Evolutionary conservation across 2,888 invertebrate species (phyloP).

Genomic region (Schrankia costaestrigalis): DNA sequence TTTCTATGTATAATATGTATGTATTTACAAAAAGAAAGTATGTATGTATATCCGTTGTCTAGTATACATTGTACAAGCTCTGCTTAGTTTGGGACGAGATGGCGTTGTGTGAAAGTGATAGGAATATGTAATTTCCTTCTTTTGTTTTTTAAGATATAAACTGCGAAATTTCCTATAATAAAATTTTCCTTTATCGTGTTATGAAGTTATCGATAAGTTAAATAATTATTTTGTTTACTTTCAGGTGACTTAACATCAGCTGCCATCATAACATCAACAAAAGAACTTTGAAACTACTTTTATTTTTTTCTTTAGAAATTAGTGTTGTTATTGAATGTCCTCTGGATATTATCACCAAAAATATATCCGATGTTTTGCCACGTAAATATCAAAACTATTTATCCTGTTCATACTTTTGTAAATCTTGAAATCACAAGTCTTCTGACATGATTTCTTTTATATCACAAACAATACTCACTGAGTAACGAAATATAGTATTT

Average conservation of each 20-base stretch:
- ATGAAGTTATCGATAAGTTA: not conserved
- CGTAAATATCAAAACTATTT: slow-evolving; percentile 38
- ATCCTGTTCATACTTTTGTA: slow-evolving; percentile 36
- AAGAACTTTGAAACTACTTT: slow-evolving; percentile 39
- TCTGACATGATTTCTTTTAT: slow-evolving; percentile 47
- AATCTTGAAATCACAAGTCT: slow-evolving; percentile 52
- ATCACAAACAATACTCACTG: slow-evolving; percentile 44
- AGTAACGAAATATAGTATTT: slow-evolving; percentile 65
- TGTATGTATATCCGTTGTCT: too few relatives aligned
- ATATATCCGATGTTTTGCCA: slow-evolving; percentile 43
- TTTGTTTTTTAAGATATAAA: too few relatives aligned
- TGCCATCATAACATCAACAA: slow-evolving; percentile 29
- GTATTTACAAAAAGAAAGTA: too few relatives aligned
- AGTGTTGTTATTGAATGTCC: slow-evolving; percentile 52
- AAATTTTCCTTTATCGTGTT: not conserved
- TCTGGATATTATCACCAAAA: slow-evolving; percentile 43
- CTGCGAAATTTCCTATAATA: too few relatives aligned
- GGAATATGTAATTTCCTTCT: too few relatives aligned
- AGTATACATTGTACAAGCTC: too few relatives aligned
- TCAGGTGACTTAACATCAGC: slow-evolving; percentile 30
- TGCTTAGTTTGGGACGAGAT: too few relatives aligned
- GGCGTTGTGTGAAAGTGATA: too few relatives aligned
- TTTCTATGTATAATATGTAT: too few relatives aligned
- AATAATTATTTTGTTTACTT: slow-evolving; percentile 9
- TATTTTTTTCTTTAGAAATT: slow-evolving; percentile 45